Base-by-base conservation (phyloP, 2,113 vertebrate species). In the Nycticebus coucang region DNA sequence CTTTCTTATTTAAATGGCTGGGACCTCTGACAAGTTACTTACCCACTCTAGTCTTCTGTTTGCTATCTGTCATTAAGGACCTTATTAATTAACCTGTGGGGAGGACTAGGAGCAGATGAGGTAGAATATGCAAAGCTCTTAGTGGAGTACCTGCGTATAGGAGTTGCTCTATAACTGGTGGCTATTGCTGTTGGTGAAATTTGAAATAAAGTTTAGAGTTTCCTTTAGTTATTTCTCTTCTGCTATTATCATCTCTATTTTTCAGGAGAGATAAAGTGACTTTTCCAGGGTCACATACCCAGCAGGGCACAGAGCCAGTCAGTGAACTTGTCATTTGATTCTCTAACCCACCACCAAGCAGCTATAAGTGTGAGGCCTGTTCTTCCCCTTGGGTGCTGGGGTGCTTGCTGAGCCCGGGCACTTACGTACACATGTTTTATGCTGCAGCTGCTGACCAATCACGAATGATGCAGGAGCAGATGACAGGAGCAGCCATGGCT, bases 401-500 rank as follows among this genome's bases (percentile, higher is more conserved):
- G 35, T 75, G 35, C 50, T 35, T 33, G 30, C 64, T 5, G 60
- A 81, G 37, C 79, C 45, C 57, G 13, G 17, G 57, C 21, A 12
- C 82, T 96, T 64, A 96, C 0, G 0, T 11, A 6, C 5, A 9
- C 15, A 5, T 66, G 33, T 96, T 35, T 97, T 53, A 0, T 15
- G 10, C 87, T 96, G 74, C 87, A 99, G 99, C 99, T 91, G 99
- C 99, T 28, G 99, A 99, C 98, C 99, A 99, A 97, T 99, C 99
- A 2, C 99, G 99, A 83, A 99, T 99, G 97, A 99, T 99, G 99
- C 99, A 99, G 97, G 99, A 99, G 93, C 99, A 99, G 98, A 99
- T 99, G 99, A 99, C 99, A 1, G 99, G 99, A 22, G 99, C 99
- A 50, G 99, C 99, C 83, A 99, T 99, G 99, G 99, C 99, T 95